Conservation (phyloP, 2,113 vertebrate species). For the Archilochus colubris region DNA sequence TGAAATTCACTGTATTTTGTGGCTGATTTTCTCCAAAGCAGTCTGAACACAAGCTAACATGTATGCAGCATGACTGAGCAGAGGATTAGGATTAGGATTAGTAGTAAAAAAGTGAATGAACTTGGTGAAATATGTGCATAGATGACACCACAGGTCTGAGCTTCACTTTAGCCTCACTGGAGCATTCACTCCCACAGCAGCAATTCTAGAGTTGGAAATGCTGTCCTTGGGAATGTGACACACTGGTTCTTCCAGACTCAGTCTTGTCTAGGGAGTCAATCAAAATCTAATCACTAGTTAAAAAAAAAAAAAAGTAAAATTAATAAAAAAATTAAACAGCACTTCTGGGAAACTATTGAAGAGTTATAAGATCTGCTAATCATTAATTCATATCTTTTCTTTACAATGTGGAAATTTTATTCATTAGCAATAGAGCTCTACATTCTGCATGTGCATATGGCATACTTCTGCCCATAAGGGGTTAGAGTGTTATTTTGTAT, state of each 20-base stretch:
- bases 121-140: neutral
- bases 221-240: fast-evolving
- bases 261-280: neutral
- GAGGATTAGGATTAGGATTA: neutral
- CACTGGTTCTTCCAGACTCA: neutral
- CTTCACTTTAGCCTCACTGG: neutral
- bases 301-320: neutral
- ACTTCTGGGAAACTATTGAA: neutral
- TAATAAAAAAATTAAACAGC: neutral
- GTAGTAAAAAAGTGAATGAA: neutral
- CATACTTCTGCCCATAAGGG: neutral
- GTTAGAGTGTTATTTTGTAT: neutral
- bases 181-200: neutral
- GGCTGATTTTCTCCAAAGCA: neutral
- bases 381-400: neutral
- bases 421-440: neutral
- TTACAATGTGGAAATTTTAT: neutral
- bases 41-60: neutral
- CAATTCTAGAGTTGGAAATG: neutral
- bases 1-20: neutral
- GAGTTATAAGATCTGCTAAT: neutral
- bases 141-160: neutral
- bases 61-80: neutral
- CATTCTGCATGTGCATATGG: neutral
- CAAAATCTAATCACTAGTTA: neutral